Conservation (phyloP, 1,140 invertebrate genomes). For the Pseudomyrmex sp. region DNA sequence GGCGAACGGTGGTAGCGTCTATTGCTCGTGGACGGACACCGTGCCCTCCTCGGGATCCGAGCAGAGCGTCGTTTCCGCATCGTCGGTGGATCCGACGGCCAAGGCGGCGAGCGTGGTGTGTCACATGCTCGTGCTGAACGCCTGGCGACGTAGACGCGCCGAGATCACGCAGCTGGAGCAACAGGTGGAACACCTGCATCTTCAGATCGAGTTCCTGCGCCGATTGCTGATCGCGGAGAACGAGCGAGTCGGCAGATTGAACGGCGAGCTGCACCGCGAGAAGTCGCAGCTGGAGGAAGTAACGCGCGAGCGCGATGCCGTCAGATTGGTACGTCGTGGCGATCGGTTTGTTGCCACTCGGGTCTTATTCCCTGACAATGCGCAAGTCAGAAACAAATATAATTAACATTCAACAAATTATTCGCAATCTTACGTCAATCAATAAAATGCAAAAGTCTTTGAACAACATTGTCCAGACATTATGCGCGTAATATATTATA, state of each 20-base stretch:
- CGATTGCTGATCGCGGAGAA: constrained; percentile 86
- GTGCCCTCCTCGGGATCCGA: constrained; percentile 48
- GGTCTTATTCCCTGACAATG: too few relatives aligned
- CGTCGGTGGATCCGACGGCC: constrained; percentile 52
- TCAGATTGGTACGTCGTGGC: constrained; percentile 73
- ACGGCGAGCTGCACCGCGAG: constrained; percentile 84
- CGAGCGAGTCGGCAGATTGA: constrained; percentile 84
- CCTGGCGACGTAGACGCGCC: constrained; percentile 85
- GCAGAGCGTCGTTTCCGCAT: constrained; percentile 42
- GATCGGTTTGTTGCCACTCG: neutral
- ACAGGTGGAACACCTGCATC: constrained; percentile 84
- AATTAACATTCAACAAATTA: too few relatives aligned
- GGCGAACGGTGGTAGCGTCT: constrained; percentile 24
- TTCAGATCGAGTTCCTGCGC: constrained; percentile 86
- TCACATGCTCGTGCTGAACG: constrained; percentile 84
- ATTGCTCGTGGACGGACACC: constrained; percentile 64
- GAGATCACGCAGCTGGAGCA: constrained; percentile 84
- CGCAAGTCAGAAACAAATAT: too few relatives aligned
- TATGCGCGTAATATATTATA: too few relatives aligned
- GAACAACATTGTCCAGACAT: too few relatives aligned
- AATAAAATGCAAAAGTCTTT: too few relatives aligned
- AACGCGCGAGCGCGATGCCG: constrained; percentile 79
- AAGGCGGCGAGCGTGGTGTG: constrained; percentile 84
- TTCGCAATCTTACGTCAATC: too few relatives aligned
- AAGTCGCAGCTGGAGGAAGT: constrained; percentile 81